These are phyloP conservation scores for Butastur rufipennis DNA, from an alignment of 2,113 vertebrate species.

Conservation along the genomic window DNA sequence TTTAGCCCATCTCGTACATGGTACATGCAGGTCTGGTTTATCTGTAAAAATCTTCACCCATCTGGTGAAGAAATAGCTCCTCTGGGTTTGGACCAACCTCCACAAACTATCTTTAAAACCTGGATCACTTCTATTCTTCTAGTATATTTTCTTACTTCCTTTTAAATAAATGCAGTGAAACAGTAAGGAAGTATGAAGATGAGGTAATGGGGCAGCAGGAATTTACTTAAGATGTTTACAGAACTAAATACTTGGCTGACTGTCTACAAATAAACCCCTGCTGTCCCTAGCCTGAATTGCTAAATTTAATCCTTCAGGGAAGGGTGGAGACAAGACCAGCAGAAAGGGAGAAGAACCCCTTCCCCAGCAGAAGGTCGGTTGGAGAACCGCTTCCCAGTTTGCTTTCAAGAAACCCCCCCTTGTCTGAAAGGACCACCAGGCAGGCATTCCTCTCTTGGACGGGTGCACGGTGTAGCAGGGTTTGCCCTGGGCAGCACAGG, in stretches of 20 bases:
- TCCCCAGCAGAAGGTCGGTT: rapidly evolving
- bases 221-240: background rate
- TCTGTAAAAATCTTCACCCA: background rate
- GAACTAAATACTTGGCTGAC: background rate
- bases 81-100: background rate
- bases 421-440: background rate
- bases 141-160: background rate
- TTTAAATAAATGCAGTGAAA: too few relatives aligned
- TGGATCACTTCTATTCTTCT: background rate
- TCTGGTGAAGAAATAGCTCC: background rate
- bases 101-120: background rate
- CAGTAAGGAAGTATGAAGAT: background rate
- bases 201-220: background rate
- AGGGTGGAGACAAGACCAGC: background rate
- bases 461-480: rapidly evolving
- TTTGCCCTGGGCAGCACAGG: background rate
- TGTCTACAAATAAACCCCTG: background rate
- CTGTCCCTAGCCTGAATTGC: background rate
- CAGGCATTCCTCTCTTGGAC: rapidly evolving
- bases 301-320: background rate
- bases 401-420: background rate
- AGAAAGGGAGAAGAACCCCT: background rate
- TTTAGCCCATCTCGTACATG: background rate
- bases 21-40: background rate
- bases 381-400: background rate